Evolutionary conservation across 2,888 invertebrate genomes (phyloP), one percentile per base, ranked within the genome.

Genomic region (Synergus japonicus): DNA sequence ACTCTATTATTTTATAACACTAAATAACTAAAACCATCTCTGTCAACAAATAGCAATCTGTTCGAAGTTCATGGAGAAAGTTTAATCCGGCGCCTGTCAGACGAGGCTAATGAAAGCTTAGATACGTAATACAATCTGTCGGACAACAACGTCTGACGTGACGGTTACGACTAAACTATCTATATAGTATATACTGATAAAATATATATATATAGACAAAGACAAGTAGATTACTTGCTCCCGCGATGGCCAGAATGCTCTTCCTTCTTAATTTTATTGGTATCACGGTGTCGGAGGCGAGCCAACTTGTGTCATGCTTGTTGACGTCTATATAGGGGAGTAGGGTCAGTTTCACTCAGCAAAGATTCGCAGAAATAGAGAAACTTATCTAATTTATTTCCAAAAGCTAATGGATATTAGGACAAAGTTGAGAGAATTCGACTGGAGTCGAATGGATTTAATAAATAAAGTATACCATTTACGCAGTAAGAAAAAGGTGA

Each of bases 61-160:
- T 80, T 22, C 18, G 60, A 9, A 22, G 22, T 22, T 60, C 22
- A 37, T 73, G 37, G 37, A 85, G 84, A 88, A 87, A 89, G 88
- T 88, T 88, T 89, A 88, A 89, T 89, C 88, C 87, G 86, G 85
- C 89, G 88, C 87, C 86, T 88, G 86, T 85, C 86, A 82, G 87
- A 86, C 87, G 85, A 87, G 86, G 88, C 88, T 89, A 89, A 89
- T 88, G 88, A 89, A 89, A 89, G 89, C 88, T 89, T 89, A 89
- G 85, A 86, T 85, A 80, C 84, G 88, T 88, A 88, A 88, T 89
- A 86, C 89, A 87, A 87, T 89, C 88, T 86, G 89, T 88, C 88
- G 86, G 85, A 84, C 84, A 85, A 84, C 84, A 85, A 87, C 83
- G 83, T 84, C 86, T 87, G 86, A 87, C 88, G 89, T 87, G 89